These are phyloP conservation scores for Xestia c-nigrum DNA, from an alignment of 2,888 invertebrate species.

Conservation along the genomic window DNA sequence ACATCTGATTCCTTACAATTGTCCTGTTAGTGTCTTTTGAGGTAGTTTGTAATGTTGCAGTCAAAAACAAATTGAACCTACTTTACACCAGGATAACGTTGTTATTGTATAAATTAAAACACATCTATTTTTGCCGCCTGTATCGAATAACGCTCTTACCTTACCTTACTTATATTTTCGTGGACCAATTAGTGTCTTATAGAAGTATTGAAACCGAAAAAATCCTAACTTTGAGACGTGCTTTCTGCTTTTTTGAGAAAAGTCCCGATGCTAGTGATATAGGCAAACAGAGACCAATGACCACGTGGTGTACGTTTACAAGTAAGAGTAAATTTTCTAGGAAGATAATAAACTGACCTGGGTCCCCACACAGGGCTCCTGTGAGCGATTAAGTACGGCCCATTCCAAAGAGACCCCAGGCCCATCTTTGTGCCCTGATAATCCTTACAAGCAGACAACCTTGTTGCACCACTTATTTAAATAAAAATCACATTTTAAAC, in stretches of 20 bases:
- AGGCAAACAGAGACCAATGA: conserved; percentile 83
- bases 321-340: background rate
- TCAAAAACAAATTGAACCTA: conserved; percentile 70
- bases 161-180: too few species aligned
- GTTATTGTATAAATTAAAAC: too few species aligned
- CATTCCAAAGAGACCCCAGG: background rate
- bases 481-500: conserved; percentile 26
- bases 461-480: background rate
- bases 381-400: background rate
- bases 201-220: conserved; percentile 88
- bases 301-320: background rate
- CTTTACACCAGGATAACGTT: too few species aligned
- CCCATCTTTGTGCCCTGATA: background rate
- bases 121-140: too few species aligned
- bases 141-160: too few species aligned
- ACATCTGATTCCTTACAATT: background rate
- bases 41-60: background rate
- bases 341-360: too few species aligned
- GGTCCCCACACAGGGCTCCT: background rate
- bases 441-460: background rate
- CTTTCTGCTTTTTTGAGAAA: conserved; percentile 87
- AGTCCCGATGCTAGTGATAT: conserved; percentile 87
- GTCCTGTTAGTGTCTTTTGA: background rate
- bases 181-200: conserved; percentile 73
- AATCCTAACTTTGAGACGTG: conserved; percentile 89